phyloP scores from a whole-genome alignment of 2,113 vertebrate genomes.

The Hoplias malabaricus region DNA sequence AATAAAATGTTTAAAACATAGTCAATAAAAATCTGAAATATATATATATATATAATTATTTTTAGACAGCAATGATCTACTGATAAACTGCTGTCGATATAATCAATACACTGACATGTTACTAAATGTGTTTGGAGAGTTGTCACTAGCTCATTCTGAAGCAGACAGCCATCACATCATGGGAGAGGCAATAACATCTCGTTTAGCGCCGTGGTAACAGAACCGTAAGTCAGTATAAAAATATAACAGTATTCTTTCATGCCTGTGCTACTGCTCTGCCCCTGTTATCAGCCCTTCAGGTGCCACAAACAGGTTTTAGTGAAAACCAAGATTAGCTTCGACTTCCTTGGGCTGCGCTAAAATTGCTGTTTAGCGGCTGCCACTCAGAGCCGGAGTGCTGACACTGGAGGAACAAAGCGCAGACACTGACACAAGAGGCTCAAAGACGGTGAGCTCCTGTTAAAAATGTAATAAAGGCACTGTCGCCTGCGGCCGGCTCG shows the following conservation, averaged over 20 bases:
- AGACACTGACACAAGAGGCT: slow-evolving; percentile 24
- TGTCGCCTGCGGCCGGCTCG: slow-evolving; percentile 26
- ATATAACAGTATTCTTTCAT: neutral
- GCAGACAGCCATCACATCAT: neutral
- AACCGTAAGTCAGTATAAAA: neutral
- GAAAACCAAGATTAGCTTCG: slow-evolving; percentile 8
- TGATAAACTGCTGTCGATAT: too few species aligned
- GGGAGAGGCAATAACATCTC: neutral
- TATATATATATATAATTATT: too few species aligned
- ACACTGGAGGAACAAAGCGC: slow-evolving; percentile 20
- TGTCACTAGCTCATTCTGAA: neutral
- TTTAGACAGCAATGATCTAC: too few species aligned
- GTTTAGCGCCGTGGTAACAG: neutral
- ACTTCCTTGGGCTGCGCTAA: neutral
- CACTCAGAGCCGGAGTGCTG: slow-evolving; percentile 20
- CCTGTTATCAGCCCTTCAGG: neutral
- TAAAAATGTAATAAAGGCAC: slow-evolving; percentile 40
- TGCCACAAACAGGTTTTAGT: neutral
- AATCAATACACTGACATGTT: too few species aligned
- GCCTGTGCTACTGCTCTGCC: neutral
- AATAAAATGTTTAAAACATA: too few species aligned
- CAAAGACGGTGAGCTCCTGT: slow-evolving; percentile 22
- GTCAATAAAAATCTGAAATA: too few species aligned
- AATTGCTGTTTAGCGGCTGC: slow-evolving; percentile 8
- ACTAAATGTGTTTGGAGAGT: too few species aligned